Evolutionary conservation across 2,888 invertebrate species (phyloP).

Genomic region (Zhuqinia jingwanae): DNA sequence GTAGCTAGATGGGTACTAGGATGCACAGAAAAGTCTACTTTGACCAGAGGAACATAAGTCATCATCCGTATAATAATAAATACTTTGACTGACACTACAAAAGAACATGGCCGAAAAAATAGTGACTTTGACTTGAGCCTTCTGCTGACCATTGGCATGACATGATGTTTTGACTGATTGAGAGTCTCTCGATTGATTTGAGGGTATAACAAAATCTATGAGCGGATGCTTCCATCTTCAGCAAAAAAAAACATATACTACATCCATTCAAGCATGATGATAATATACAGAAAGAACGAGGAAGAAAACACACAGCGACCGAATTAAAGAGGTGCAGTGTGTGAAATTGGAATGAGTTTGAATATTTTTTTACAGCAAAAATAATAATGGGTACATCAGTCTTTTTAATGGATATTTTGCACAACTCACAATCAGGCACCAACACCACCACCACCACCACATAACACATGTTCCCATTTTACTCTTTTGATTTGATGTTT

Average conservation of each 20-base stretch:
- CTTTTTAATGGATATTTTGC: conserved; percentile 2
- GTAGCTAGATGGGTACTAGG: neutral
- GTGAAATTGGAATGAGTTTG: conserved; percentile 26
- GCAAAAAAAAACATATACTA: too few relatives aligned
- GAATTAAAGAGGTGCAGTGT: conserved; percentile 19
- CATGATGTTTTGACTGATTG: conserved; percentile 24
- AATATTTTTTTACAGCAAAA: neutral
- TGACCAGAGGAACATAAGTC: conserved; percentile 9
- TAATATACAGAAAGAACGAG: neutral
- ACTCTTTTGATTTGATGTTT: too few relatives aligned
- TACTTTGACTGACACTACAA: conserved; percentile 11
- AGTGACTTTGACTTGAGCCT: too few relatives aligned
- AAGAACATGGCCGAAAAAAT: conserved; percentile 6
- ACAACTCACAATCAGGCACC: neutral
- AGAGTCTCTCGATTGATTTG: conserved; percentile 11
- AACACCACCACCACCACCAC: neutral
- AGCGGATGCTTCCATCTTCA: too few relatives aligned
- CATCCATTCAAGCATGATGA: too few relatives aligned
- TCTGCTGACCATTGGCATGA: too few relatives aligned
- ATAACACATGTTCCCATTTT: neutral
- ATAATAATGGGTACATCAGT: conserved; percentile 9
- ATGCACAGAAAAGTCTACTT: too few relatives aligned
- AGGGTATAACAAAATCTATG: too few relatives aligned
- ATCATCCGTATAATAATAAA: conserved; percentile 29
- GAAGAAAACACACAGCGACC: too few relatives aligned